Evolutionary conservation across 2,888 invertebrate genomes (phyloP), one percentile per base, ranked within the genome.

Genomic region (Agrochola macilenta): DNA sequence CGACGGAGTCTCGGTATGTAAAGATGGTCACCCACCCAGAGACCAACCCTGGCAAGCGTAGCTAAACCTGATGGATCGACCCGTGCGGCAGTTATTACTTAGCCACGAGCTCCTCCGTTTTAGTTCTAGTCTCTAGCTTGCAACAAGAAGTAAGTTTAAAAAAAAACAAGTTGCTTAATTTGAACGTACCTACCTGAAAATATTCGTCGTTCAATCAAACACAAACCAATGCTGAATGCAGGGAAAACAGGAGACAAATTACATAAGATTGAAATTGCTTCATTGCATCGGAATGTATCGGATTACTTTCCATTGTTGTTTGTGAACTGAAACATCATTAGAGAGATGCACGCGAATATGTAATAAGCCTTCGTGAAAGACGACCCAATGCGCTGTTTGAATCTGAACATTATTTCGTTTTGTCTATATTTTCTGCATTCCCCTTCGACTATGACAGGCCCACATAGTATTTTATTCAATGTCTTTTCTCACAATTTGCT

Each of bases 331-430:
- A 66, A 60, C 17, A 57, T 72, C 57, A 43, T 43, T 63, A 65
- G 35, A 35, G 46, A 65, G 20, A 83, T 71, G 52, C 61, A 65
- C 20, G 64, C 30, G 39, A 71, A 35, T 52, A 57, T 61, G 35
- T 68, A 70, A 61, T 73, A 70, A 70, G 57, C 46, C 65, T 68
- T 57, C n/a, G 35, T 49, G 20, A 49, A 75, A 73, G 35, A 58
- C 11, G 12, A 69, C 30, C 39, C 35, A 69, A 57, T 70, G 61
- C 26, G 46, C 30, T 26, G 26, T 57, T 76, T n/a, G n/a, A 23
- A 69, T 43, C 7, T 12, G 11, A 65, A 46, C 23, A 54, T 69
- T 69, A 65, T 26, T 52, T 68, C n/a, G 11, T 72, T 71, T 60
- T n/a, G 35, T 61, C 23, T 11, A 58, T 60, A 49, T 66, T 79